phyloP scores from a whole-genome alignment of 2,888 invertebrate species.

The Flexamia atlantica region DNA sequence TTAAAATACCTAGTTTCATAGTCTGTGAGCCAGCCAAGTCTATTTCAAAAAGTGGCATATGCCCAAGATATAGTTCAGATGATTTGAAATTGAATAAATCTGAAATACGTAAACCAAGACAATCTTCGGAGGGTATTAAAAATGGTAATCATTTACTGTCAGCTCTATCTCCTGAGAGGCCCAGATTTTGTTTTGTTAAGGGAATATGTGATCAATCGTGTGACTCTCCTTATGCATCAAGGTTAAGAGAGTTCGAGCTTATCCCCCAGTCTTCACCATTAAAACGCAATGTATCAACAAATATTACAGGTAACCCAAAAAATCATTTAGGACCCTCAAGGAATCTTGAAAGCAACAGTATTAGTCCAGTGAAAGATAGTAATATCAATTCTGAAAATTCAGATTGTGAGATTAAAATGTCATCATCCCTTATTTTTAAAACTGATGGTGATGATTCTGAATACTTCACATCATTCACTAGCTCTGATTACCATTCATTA shows the following conservation, averaged over 20 bases:
- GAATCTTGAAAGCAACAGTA: not conserved
- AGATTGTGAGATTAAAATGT: not conserved
- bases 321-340: not conserved
- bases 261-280: slow-evolving; percentile 46
- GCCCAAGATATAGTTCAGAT: not conserved
- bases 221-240: not conserved
- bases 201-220: not conserved
- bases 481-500: not conserved
- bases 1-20: slow-evolving; percentile 40
- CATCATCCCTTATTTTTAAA: slow-evolving; percentile 24
- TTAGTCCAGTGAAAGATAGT: not conserved
- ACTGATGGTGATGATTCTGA: not conserved
- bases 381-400: not conserved
- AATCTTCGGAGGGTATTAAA: not conserved
- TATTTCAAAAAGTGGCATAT: not conserved
- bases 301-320: not conserved
- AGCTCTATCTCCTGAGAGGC: not conserved
- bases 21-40: slow-evolving; percentile 36
- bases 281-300: not conserved
- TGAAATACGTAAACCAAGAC: not conserved
- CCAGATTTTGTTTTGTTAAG: not conserved
- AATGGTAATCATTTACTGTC: not conserved
- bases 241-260: slow-evolving; percentile 5
- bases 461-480: not conserved
- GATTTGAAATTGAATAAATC: not conserved